These are phyloP conservation scores for Pelobates fuscus DNA, from an alignment of 2,113 vertebrate species.

Conservation along the genomic window DNA sequence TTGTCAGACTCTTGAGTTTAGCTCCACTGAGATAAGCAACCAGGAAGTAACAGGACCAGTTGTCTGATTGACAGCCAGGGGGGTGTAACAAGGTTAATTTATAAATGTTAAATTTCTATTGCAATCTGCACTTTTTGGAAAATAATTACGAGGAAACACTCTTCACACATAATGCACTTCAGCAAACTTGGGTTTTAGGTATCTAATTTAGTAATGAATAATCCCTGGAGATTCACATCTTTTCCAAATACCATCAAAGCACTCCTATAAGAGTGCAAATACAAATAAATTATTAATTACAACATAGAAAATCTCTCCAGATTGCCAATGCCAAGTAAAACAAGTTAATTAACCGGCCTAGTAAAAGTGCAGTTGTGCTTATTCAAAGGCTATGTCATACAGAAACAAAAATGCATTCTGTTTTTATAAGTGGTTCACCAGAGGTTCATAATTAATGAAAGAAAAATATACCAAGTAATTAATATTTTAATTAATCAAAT, in stretches of 20 bases:
- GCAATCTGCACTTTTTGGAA: too few relatives aligned
- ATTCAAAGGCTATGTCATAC: constrained; percentile 11
- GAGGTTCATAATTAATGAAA: constrained; percentile 35
- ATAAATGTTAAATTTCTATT: too few relatives aligned
- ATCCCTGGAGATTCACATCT: constrained; percentile 21
- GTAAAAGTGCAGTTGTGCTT: neutral
- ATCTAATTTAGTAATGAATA: too few relatives aligned
- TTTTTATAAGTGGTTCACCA: constrained; percentile 28
- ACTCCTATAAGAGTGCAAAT: constrained; percentile 26
- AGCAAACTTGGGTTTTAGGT: too few relatives aligned
- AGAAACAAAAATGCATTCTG: constrained; percentile 19
- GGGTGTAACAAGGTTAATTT: too few relatives aligned
- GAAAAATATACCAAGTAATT: constrained; percentile 17
- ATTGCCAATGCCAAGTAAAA: neutral
- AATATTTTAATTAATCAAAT: constrained; percentile 19
- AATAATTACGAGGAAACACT: too few relatives aligned
- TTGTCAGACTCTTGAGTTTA: too few relatives aligned
- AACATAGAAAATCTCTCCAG: too few relatives aligned
- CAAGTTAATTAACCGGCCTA: constrained; percentile 24
- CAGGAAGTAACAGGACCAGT: too few relatives aligned
- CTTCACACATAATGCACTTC: too few relatives aligned
- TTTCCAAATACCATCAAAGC: constrained; percentile 2
- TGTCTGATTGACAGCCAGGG: too few relatives aligned
- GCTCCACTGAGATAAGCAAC: too few relatives aligned
- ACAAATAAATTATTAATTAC: constrained; percentile 30